Evolutionary conservation across 2,113 vertebrate genomes (phyloP).

Genomic region (Gambusia affinis): DNA sequence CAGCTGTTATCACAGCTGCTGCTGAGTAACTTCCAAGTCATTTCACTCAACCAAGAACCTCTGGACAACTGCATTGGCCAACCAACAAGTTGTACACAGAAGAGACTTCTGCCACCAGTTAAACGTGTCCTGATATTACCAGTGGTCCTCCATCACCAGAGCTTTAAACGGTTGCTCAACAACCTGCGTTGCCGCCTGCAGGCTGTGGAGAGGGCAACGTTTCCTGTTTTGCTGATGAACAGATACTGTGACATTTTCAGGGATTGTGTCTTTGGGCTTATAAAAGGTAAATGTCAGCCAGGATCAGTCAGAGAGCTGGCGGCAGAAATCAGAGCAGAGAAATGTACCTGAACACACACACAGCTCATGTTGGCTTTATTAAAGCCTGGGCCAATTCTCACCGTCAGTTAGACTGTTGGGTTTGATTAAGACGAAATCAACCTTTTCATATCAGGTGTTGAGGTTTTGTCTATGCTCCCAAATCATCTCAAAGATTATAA

Average conservation of each 20-base stretch:
- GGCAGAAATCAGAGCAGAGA: constrained; percentile 21
- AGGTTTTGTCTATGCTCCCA: not conserved
- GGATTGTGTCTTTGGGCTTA: constrained; percentile 2
- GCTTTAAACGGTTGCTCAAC: not conserved
- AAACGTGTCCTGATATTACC: not conserved
- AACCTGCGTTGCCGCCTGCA: not conserved
- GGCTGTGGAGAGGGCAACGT: not conserved
- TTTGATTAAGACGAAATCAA: not conserved
- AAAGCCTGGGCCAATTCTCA: not conserved
- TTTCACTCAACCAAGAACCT: not conserved
- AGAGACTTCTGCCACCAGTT: not conserved
- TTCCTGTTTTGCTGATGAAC: not conserved
- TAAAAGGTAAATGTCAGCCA: constrained; percentile 24
- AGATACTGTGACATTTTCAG: constrained; percentile 26
- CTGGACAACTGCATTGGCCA: not conserved
- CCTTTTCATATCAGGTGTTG: not conserved
- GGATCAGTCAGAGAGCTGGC: constrained; percentile 9
- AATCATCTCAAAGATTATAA: not conserved
- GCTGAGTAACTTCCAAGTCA: not conserved
- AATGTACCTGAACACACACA: not conserved
- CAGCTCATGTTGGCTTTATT: not conserved
- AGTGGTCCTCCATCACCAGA: not conserved
- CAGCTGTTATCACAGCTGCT: not conserved
- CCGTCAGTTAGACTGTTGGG: not conserved
- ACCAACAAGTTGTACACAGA: not conserved